A percentile compares a stretch with the other conserved stretches of the same genome.
Evolutionary conservation across 2,888 invertebrate species (phyloP).

Genomic region (Blomia tropicalis): DNA sequence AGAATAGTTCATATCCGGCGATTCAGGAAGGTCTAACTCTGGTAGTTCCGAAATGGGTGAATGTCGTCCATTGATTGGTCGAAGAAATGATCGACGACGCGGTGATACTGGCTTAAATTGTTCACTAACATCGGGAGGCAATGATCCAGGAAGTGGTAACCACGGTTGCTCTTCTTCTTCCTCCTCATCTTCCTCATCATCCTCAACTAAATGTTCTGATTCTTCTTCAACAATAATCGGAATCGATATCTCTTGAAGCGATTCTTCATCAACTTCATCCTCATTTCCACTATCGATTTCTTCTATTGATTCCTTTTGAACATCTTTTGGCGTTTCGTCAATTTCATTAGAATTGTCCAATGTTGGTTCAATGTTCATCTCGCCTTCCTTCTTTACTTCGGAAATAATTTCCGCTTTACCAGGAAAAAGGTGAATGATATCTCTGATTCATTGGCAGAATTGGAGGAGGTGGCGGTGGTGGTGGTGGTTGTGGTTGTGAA

Average conservation of each 20-base stretch:
- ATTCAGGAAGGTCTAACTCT: neutral
- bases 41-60: neutral
- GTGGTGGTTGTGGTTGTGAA: neutral
- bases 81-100: neutral
- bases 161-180: neutral
- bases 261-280: constrained; percentile 8
- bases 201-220: too few relatives aligned
- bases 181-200: too few relatives aligned
- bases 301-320: neutral
- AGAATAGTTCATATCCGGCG: neutral
- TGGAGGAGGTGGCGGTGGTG: neutral
- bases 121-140: neutral
- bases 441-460: neutral
- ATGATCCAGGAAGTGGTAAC: neutral
- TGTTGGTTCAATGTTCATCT: too few relatives aligned
- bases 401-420: neutral
- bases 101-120: neutral
- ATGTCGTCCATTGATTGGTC: neutral
- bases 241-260: neutral
- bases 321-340: too few relatives aligned
- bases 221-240: constrained; percentile 6
- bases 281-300: neutral
- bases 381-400: neutral
- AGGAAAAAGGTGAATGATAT: constrained; percentile 13
- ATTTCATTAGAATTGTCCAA: too few relatives aligned